phyloP scores from a whole-genome alignment of 2,797 vertebrate species.

The Sebastes diploproa region DNA sequence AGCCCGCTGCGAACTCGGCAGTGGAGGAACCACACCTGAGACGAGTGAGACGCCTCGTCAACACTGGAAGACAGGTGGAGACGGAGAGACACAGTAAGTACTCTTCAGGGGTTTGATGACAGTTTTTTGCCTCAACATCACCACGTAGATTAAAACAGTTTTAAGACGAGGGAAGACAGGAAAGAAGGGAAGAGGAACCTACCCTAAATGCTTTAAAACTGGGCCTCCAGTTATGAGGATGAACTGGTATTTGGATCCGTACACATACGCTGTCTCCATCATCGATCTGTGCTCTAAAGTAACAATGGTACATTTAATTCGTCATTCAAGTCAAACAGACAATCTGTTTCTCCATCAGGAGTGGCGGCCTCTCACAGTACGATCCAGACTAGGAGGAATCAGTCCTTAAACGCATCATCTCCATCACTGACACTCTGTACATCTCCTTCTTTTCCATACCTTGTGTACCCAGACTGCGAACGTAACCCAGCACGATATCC shows the following conservation, averaged over 20 bases:
- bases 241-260: constrained; percentile 91
- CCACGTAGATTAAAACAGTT: fast-evolving
- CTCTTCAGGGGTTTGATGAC: too few species aligned
- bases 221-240: constrained; percentile 90
- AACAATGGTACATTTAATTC: neutral
- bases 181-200: constrained; percentile 16
- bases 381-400: neutral
- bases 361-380: neutral
- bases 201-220: constrained; percentile 87
- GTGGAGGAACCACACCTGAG: constrained; percentile 89
- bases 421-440: neutral
- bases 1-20: constrained; percentile 69
- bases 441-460: constrained; percentile 73
- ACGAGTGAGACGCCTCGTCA: constrained; percentile 62
- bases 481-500: constrained; percentile 88
- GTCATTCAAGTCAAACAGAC: neutral
- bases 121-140: too few species aligned
- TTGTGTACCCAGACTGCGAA: constrained; percentile 90
- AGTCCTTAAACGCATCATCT: neutral
- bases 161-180: too few species aligned
- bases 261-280: constrained; percentile 95
- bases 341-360: neutral
- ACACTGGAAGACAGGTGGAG: constrained; percentile 66
- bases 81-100: neutral
- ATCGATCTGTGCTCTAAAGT: constrained; percentile 88